These are phyloP conservation scores for Lycia hirtaria DNA, from an alignment of 2,888 invertebrate genomes.

Conservation along the genomic window DNA sequence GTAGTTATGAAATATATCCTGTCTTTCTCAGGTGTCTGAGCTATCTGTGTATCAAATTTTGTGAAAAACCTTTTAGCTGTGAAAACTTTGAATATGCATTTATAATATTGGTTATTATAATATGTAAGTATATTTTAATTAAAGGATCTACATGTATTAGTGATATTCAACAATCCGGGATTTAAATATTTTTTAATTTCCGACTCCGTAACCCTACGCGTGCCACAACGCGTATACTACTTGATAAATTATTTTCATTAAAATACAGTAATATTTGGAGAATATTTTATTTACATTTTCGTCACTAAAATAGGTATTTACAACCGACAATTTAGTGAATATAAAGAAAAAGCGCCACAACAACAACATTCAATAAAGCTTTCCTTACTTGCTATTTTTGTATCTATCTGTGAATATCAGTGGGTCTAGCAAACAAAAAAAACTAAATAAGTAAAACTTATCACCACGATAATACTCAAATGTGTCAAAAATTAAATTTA, in stretches of 20 bases:
- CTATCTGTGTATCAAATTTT: too few species aligned
- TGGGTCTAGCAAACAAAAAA: neutral
- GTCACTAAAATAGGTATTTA: slow-evolving; percentile 70
- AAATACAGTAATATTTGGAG: slow-evolving; percentile 58
- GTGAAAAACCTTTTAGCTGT: neutral
- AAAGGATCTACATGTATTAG: too few species aligned
- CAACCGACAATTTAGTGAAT: slow-evolving; percentile 66
- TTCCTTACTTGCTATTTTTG: slow-evolving; percentile 27
- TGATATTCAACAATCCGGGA: too few species aligned
- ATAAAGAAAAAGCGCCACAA: slow-evolving; percentile 54
- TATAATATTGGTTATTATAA: too few species aligned
- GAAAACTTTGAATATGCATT: neutral
- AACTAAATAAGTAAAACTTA: too few species aligned
- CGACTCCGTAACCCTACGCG: neutral
- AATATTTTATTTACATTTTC: slow-evolving; percentile 82
- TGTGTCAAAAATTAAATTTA: too few species aligned
- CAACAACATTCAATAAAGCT: slow-evolving; percentile 48
- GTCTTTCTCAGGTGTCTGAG: too few species aligned
- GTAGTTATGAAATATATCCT: too few species aligned
- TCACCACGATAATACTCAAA: too few species aligned
- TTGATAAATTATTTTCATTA: neutral
- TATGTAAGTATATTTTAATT: too few species aligned
- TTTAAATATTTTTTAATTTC: too few species aligned
- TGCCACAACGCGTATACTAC: neutral
- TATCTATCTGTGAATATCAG: neutral